phyloP scores from a whole-genome alignment of 1,140 invertebrate species.

The Lamellibrachia luymesi region DNA sequence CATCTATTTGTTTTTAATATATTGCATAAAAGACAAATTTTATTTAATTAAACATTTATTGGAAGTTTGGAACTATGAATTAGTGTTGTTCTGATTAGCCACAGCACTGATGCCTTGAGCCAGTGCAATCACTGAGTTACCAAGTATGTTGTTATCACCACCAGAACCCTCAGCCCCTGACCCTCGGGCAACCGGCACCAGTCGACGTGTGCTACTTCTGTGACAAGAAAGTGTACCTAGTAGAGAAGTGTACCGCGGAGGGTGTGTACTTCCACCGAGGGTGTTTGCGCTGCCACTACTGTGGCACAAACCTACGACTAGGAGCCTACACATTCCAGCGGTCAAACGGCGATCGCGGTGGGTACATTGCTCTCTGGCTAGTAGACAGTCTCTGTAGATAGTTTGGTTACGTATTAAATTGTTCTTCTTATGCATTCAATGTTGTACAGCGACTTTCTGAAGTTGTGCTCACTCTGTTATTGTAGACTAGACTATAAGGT shows the following conservation, averaged over 20 bases:
- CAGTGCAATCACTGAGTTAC: background rate
- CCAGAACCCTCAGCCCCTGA: constrained; percentile 5
- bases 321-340: constrained; percentile 17
- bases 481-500: background rate
- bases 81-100: background rate
- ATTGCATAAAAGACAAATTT: no score
- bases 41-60: no score
- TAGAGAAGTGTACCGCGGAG: constrained; percentile 83
- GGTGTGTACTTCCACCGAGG: constrained; percentile 80
- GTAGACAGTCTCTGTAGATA: background rate
- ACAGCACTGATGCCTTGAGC: background rate
- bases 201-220: constrained; percentile 82
- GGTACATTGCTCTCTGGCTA: background rate
- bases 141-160: background rate
- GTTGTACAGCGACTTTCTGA: no score
- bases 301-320: constrained; percentile 61
- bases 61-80: background rate
- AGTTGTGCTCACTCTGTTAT: background rate
- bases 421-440: no score
- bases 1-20: no score
- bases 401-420: no score
- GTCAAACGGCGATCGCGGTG: constrained; percentile 1
- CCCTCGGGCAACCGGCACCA: constrained; percentile 31
- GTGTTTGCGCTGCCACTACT: constrained; percentile 52
- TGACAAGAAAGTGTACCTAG: constrained; percentile 77